Base-by-base conservation (phyloP, 35 echinoderm and acorn worm species). In the Eucidaris tribuloides region DNA sequence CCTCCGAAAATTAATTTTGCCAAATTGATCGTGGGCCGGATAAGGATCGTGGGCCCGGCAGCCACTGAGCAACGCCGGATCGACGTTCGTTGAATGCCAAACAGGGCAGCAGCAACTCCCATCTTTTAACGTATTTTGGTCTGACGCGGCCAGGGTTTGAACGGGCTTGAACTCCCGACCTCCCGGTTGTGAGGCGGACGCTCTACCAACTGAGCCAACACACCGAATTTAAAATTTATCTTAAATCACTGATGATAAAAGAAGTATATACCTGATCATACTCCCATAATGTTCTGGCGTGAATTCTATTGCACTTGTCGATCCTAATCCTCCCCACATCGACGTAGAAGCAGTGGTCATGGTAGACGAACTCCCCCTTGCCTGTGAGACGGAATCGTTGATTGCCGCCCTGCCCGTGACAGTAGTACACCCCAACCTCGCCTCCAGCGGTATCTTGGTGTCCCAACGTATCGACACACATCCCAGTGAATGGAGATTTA, bases 391-490 rank as follows among this genome's bases (percentile, higher is more conserved):
- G 38, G 40, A 86, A 86, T 39, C 84, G 3, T 44, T 81, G 82
- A 37, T 68, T 86, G 4, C 62, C 83, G 45, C 83, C 89, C 58
- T 52, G 23, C 0, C 82, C 76, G 20, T 83, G 84, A 64, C 88
- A 90, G 37, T 68, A 57, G 29, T 81, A 76, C 30, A 93, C 87
- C 0, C 81, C 85, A 13, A 88, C 64, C 48, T 74, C 68, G 29
- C 33, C 23, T 52, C 59, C 79, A 52, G 85, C 85, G 46, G 41
- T 71, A 2, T 44, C 71, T 23, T 84, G 70, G 9, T 76, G 62
- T 19, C 91, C 85, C 66, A 93, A 40, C 1, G 42, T 93, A 28
- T 93, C 91, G 35, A 93, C 35, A 71, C 85, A 93, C 22, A 79
- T 30, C n/a, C 86, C 65, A 2, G 76, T 81, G 32, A n/a, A n/a